Evolutionary conservation across 2,113 vertebrate species (phyloP).

Genomic region (Lontra canadensis): DNA sequence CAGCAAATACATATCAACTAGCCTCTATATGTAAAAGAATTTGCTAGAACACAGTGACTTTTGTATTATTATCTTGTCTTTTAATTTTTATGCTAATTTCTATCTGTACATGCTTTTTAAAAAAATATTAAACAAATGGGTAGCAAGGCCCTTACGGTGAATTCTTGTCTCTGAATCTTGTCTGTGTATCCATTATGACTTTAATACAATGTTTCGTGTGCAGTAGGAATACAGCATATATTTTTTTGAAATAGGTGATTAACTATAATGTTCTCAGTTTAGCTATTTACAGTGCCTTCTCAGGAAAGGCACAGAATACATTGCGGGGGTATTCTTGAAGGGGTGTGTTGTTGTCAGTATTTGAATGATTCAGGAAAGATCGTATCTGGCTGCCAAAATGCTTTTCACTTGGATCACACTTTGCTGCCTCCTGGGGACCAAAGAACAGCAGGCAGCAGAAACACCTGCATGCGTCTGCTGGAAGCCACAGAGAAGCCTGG

Average conservation of each 20-base stretch:
- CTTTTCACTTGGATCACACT: background rate
- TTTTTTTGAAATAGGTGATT: background rate
- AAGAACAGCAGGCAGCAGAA: background rate
- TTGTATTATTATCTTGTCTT: background rate
- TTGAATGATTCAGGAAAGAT: background rate
- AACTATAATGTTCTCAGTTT: background rate
- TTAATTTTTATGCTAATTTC: conserved; percentile 19
- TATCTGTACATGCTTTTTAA: background rate
- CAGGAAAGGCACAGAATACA: background rate
- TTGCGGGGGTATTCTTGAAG: background rate
- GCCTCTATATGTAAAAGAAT: background rate
- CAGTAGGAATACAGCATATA: background rate
- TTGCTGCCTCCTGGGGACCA: background rate
- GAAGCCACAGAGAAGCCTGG: background rate
- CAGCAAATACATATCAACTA: background rate
- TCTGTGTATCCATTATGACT: background rate
- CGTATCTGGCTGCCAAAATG: background rate
- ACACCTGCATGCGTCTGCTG: background rate
- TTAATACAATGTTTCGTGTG: background rate
- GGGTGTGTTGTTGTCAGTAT: background rate
- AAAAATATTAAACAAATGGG: background rate
- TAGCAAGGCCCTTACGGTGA: background rate
- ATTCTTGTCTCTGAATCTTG: background rate
- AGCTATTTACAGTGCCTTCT: background rate
- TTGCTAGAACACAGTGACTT: background rate